Conservation (phyloP, 2,113 vertebrate species). For the Channa maculata region DNA sequence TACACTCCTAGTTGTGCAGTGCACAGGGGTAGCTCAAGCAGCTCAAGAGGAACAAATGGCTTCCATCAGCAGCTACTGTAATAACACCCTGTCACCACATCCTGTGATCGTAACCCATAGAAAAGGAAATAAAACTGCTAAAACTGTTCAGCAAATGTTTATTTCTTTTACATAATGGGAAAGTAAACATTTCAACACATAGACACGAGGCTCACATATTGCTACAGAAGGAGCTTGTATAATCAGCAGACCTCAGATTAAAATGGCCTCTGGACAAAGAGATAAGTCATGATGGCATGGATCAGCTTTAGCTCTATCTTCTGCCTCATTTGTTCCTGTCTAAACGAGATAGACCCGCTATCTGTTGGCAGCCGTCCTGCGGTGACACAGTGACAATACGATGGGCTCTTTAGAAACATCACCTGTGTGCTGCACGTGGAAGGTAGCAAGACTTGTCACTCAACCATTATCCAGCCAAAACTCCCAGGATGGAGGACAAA, state of each 20-base stretch:
- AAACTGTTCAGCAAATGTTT: conserved; percentile 1
- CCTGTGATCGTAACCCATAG: conserved; percentile 36
- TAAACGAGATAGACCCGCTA: conserved; percentile 61
- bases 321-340: conserved; percentile 70
- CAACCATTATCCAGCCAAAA: conserved; percentile 38
- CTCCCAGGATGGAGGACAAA: conserved; percentile 42
- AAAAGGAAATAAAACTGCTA: conserved; percentile 44
- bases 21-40: conserved; percentile 48
- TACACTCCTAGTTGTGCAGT: neutral
- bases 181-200: conserved; percentile 9
- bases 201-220: conserved; percentile 3
- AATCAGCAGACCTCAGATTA: conserved; percentile 39
- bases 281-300: conserved; percentile 57
- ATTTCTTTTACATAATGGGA: conserved; percentile 1
- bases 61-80: conserved; percentile 52
- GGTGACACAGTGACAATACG: conserved; percentile 48
- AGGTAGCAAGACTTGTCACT: conserved; percentile 42
- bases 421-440: conserved; percentile 33
- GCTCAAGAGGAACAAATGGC: conserved; percentile 64
- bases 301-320: conserved; percentile 51
- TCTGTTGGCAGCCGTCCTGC: conserved; percentile 51
- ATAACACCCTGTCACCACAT: conserved; percentile 47
- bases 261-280: conserved; percentile 40
- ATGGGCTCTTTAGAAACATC: conserved; percentile 37
- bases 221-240: conserved; percentile 3